Percentiles rank a stretch among this genome's conserved stretches.
These are phyloP conservation scores for Triops cancriformis DNA, from an alignment of 1,140 invertebrate genomes.

Conservation along the genomic window DNA sequence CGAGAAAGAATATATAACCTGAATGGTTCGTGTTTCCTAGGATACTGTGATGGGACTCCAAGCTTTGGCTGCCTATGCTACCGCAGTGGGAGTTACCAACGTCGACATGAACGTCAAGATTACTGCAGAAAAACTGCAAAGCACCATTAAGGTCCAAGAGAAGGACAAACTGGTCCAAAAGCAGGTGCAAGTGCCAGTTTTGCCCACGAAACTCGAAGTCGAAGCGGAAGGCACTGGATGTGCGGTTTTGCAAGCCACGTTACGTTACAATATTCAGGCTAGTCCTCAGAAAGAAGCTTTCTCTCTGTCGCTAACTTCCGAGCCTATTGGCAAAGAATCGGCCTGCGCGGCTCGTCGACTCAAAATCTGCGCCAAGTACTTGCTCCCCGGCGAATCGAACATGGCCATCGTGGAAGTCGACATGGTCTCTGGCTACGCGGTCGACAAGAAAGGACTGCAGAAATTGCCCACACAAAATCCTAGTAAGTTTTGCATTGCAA, in stretches of 20 bases:
- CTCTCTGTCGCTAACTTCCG: slow-evolving; percentile 33
- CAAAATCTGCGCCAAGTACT: slow-evolving; percentile 40
- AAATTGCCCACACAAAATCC: slow-evolving; percentile 18
- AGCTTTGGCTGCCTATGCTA: slow-evolving; percentile 52
- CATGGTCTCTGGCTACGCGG: slow-evolving; percentile 54
- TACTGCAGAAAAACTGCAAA: slow-evolving; percentile 35
- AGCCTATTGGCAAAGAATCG: neutral
- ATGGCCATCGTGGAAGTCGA: slow-evolving; percentile 56
- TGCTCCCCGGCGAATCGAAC: slow-evolving; percentile 44
- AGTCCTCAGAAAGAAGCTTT: slow-evolving; percentile 42
- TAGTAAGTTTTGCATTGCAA: neutral
- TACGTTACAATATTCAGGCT: slow-evolving; percentile 45
- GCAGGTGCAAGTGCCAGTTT: slow-evolving; percentile 38
- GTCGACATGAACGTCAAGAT: slow-evolving; percentile 40
- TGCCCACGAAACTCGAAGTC: slow-evolving; percentile 44
- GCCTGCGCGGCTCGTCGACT: slow-evolving; percentile 40
- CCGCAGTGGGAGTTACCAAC: slow-evolving; percentile 35
- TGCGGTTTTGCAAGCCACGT: slow-evolving; percentile 42
- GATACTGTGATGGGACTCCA: neutral
- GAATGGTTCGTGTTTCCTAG: neutral
- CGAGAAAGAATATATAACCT: too few species aligned
- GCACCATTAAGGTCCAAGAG: slow-evolving; percentile 39
- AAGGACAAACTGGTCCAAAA: slow-evolving; percentile 44
- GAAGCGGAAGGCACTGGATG: slow-evolving; percentile 51
- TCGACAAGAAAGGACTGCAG: slow-evolving; percentile 46